Percentiles rank a stretch among this genome's conserved stretches.
phyloP scores from a whole-genome alignment of 1,140 invertebrate species.

The Neuroterus valhalla region DNA sequence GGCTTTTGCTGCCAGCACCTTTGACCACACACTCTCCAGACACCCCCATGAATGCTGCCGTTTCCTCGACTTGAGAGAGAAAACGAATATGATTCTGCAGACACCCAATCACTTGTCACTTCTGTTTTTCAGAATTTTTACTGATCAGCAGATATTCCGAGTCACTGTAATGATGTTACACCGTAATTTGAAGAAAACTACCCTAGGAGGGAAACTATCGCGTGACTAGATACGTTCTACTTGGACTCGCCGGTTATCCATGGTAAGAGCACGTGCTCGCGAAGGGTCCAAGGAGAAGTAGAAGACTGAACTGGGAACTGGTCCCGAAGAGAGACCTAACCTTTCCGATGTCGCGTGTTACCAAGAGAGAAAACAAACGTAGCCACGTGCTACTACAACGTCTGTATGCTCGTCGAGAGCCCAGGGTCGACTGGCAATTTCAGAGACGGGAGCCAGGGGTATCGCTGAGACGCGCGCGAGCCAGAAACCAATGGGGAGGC shows the following conservation, averaged over 20 bases:
- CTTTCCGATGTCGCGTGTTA: slow-evolving; percentile 19
- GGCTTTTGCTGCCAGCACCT: slow-evolving; percentile 66
- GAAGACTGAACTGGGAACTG: slow-evolving; percentile 1
- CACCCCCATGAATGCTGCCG: slow-evolving; percentile 70
- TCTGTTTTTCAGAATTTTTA: not conserved
- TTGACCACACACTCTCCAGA: slow-evolving; percentile 71
- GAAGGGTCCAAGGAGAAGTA: not conserved
- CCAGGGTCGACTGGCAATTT: slow-evolving; percentile 67
- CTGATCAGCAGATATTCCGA: not conserved
- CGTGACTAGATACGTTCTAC: slow-evolving; percentile 4
- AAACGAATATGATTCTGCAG: not conserved
- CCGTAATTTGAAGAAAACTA: not conserved
- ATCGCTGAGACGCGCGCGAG: slow-evolving; percentile 69
- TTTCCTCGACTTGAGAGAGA: slow-evolving; percentile 1
- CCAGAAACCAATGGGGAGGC: slow-evolving; percentile 63
- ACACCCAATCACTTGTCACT: slow-evolving; percentile 11
- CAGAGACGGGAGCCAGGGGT: slow-evolving; percentile 50
- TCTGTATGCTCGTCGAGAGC: slow-evolving; percentile 55
- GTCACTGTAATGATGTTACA: slow-evolving; percentile 2
- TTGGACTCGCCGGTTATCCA: slow-evolving; percentile 5
- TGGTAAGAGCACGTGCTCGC: slow-evolving; percentile 9
- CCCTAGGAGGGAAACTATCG: not conserved
- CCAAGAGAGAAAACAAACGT: slow-evolving; percentile 1
- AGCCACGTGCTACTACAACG: slow-evolving; percentile 4
- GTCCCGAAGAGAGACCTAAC: slow-evolving; percentile 2